Percentiles rank a stretch among this genome's conserved stretches.
Conservation (phyloP, 2,797 vertebrate genomes). For the Crenuchus spilurus region DNA sequence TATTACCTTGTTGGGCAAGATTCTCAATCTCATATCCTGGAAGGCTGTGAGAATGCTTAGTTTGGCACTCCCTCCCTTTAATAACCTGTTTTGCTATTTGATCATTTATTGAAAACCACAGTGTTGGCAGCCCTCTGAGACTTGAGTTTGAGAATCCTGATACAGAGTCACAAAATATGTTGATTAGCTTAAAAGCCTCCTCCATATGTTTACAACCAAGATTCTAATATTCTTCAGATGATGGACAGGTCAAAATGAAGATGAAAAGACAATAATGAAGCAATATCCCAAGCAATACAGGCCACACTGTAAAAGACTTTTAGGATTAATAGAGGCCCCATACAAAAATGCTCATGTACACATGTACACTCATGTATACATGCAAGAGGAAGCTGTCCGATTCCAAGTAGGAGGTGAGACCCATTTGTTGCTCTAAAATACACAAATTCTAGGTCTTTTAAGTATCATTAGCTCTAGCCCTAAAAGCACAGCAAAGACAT, state of each 20-base stretch:
- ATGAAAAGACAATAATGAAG: background rate
- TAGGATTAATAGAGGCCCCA: background rate
- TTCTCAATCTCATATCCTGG: background rate
- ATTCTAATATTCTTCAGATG: slow-evolving; percentile 1
- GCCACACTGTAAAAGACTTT: background rate
- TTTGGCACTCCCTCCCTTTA: background rate
- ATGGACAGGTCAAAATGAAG: background rate
- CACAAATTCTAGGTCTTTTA: slow-evolving; percentile 49
- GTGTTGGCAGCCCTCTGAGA: background rate
- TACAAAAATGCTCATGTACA: background rate
- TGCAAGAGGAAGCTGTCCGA: slow-evolving; percentile 12
- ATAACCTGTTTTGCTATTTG: background rate
- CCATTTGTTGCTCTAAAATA: slow-evolving; percentile 35
- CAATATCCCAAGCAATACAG: slow-evolving; percentile 6
- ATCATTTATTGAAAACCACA: background rate
- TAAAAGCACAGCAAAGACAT: slow-evolving; percentile 89
- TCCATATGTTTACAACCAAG: slow-evolving; percentile 31
- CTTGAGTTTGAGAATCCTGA: background rate
- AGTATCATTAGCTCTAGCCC: slow-evolving; percentile 88
- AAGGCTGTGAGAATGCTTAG: background rate
- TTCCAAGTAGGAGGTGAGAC: background rate
- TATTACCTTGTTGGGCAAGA: background rate
- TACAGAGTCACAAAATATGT: background rate
- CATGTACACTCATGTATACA: background rate
- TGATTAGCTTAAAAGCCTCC: slow-evolving; percentile 18